phyloP scores from a whole-genome alignment of 2,888 invertebrate genomes.

The Acrobasis suavella region DNA sequence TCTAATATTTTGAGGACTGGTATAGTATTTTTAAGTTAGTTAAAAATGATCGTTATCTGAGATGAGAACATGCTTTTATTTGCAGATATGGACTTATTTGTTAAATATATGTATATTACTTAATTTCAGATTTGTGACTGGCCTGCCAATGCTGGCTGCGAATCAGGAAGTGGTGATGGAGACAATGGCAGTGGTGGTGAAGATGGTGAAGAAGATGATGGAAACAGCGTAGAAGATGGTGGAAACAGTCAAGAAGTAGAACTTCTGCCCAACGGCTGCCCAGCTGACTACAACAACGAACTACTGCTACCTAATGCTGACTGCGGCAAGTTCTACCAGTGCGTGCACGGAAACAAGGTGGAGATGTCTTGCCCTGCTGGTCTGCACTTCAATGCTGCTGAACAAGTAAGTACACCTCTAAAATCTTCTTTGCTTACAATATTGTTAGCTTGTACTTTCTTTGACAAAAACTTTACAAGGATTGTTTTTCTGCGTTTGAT shows the following conservation, averaged over 20 bases:
- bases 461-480: neutral
- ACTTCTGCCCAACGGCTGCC: constrained; percentile 46
- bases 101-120: neutral
- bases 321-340: constrained; percentile 25
- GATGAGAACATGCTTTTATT: too few relatives aligned
- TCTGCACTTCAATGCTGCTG: constrained; percentile 20
- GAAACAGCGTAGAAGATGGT: neutral
- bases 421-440: too few relatives aligned
- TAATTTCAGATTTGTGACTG: constrained; percentile 38
- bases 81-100: neutral
- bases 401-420: constrained; percentile 15
- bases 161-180: constrained; percentile 19
- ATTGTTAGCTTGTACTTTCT: too few relatives aligned
- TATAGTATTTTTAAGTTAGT: too few relatives aligned
- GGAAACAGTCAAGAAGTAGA: neutral
- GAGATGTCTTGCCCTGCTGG: constrained; percentile 19
- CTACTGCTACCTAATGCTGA: constrained; percentile 13
- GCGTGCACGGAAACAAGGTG: constrained; percentile 3
- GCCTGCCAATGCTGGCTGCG: constrained; percentile 35
- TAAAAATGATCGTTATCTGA: too few relatives aligned
- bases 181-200: neutral
- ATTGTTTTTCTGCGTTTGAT: neutral
- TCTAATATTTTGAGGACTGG: too few relatives aligned
- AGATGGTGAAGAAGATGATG: neutral
- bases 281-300: constrained; percentile 41